A percentile compares a stretch with the other conserved stretches of the same genome.
phyloP scores from a whole-genome alignment of 2,113 vertebrate species.

The Burhinus oedicnemus region DNA sequence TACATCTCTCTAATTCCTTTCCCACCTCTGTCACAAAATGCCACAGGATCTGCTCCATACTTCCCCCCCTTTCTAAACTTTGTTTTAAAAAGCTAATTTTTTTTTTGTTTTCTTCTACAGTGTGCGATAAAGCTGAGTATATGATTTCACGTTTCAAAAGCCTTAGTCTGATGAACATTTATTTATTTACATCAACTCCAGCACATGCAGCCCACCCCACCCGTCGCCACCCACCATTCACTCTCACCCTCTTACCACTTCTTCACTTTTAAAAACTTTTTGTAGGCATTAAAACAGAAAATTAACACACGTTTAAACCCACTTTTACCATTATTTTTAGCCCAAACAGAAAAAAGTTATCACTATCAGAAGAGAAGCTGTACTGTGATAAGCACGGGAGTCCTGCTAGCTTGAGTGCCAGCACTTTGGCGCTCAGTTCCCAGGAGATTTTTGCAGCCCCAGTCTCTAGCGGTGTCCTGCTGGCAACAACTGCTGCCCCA shows the following conservation, averaged over 20 bases:
- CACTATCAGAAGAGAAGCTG: neutral
- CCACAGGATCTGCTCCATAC: fast-evolving
- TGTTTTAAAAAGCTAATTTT: neutral
- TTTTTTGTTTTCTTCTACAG: neutral
- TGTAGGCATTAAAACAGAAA: neutral
- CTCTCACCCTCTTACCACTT: neutral
- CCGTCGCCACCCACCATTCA: neutral
- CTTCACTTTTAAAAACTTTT: neutral
- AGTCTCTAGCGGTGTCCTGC: neutral
- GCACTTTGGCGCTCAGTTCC: neutral
- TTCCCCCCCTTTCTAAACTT: neutral
- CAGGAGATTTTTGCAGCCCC: neutral
- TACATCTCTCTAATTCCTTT: neutral
- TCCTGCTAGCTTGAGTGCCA: neutral
- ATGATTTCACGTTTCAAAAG: neutral
- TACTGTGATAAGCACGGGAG: too few relatives aligned
- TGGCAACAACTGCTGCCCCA: too few relatives aligned
- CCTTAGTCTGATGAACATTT: neutral
- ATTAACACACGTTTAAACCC: neutral
- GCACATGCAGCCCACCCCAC: neutral
- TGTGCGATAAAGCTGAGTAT: neutral
- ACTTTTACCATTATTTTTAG: neutral
- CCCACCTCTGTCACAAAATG: neutral
- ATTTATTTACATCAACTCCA: neutral
- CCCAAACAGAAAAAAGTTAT: neutral